Evolutionary conservation across 1,140 invertebrate species (phyloP).

Genomic region (Triops cancriformis): DNA sequence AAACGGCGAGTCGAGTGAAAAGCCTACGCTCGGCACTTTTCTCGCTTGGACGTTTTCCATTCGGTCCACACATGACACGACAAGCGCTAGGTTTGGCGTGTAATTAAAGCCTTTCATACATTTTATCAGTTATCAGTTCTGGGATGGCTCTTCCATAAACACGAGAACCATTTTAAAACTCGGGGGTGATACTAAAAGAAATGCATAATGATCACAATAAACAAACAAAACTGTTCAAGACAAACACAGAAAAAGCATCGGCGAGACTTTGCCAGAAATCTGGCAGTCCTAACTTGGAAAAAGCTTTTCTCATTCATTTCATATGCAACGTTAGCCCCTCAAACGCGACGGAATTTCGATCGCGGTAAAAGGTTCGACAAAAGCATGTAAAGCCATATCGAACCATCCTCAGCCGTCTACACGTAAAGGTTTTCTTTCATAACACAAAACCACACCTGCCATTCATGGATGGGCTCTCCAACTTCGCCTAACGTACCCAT

Average conservation of each 20-base stretch:
- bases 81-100: neutral
- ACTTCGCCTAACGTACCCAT: neutral
- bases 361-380: neutral
- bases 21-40: neutral
- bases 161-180: neutral
- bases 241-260: neutral
- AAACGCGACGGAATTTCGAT: neutral
- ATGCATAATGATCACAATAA: neutral
- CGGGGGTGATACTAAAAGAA: neutral
- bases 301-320: neutral
- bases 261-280: neutral
- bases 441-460: neutral
- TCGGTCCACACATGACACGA: neutral
- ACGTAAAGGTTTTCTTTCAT: neutral
- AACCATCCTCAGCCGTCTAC: neutral
- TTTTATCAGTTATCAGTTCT: conserved; percentile 7
- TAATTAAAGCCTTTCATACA: neutral
- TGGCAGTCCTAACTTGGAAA: neutral
- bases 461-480: neutral
- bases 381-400: neutral
- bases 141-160: neutral
- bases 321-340: no score
- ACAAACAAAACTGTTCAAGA: neutral
- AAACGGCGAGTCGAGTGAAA: neutral
- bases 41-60: neutral